Evolutionary conservation across 2,113 vertebrate species (phyloP).

Genomic region (Rynchops niger): DNA sequence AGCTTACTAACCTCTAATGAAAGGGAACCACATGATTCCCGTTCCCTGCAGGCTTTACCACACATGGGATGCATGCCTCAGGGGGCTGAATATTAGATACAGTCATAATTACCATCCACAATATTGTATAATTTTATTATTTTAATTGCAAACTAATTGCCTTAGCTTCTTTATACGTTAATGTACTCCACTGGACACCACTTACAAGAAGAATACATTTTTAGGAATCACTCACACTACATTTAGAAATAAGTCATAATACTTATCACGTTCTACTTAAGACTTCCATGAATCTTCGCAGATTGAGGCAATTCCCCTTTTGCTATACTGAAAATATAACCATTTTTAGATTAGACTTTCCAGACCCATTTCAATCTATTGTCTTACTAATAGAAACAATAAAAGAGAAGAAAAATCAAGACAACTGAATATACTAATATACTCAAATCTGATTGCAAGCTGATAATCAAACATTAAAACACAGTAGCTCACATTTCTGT

Average conservation of each 20-base stretch:
- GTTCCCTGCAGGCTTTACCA: background rate
- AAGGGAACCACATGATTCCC: background rate
- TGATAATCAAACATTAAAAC: background rate
- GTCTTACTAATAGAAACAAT: constrained; percentile 6
- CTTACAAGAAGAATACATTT: background rate
- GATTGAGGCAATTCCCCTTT: background rate
- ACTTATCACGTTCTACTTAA: background rate
- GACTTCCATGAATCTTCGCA: background rate
- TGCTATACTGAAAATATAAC: background rate
- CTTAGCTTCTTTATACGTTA: background rate
- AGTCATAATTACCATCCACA: background rate
- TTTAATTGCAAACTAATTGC: constrained; percentile 24
- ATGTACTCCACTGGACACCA: background rate
- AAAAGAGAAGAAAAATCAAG: background rate
- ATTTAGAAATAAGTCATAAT: background rate
- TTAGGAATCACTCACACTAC: background rate
- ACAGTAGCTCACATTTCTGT: background rate
- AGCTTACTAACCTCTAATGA: background rate
- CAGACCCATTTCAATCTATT: background rate
- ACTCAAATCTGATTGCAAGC: background rate
- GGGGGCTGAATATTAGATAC: background rate
- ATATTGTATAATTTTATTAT: background rate
- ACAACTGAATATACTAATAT: background rate
- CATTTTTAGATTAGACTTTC: background rate
- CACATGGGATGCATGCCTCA: background rate